A percentile compares a stretch with the other conserved stretches of the same genome.
Conservation (phyloP, 2,888 invertebrate species). For the Orthonevra nobilis region DNA sequence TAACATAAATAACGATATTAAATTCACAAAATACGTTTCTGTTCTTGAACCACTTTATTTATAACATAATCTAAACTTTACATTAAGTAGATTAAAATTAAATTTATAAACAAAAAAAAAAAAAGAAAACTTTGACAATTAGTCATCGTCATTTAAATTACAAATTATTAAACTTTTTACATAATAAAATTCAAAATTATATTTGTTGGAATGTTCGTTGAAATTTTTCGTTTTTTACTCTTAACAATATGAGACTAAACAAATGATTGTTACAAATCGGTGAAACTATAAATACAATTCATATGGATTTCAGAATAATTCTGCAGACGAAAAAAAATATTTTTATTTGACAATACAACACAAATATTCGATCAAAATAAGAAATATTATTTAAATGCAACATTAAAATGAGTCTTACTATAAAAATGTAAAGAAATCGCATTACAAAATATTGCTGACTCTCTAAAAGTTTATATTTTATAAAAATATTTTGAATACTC, state of each 20-base stretch:
- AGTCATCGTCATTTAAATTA: conserved; percentile 11
- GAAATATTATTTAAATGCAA: conserved; percentile 51
- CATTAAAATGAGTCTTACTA: conserved; percentile 17
- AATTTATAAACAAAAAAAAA: conserved; percentile 25
- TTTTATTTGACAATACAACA: neutral
- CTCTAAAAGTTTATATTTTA: conserved; percentile 23
- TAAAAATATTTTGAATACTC: conserved; percentile 35
- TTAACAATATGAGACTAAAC: conserved; percentile 23
- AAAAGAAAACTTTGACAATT: conserved; percentile 26
- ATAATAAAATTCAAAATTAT: conserved; percentile 2
- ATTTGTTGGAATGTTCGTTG: conserved; percentile 38
- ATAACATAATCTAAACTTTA: conserved; percentile 8
- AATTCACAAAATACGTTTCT: too few species aligned
- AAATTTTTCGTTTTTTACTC: neutral
- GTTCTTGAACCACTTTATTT: conserved; percentile 6
- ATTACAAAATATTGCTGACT: conserved; percentile 28
- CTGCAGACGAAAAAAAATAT: neutral
- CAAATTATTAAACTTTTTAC: conserved; percentile 23
- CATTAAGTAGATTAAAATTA: conserved; percentile 19
- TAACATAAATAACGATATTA: too few species aligned
- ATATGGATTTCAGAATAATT: conserved; percentile 1
- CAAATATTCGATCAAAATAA: conserved; percentile 11
- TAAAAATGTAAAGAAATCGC: conserved; percentile 4
- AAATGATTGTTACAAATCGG: conserved; percentile 17
- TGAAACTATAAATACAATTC: neutral